A percentile compares a stretch with the other conserved stretches of the same genome.
Evolutionary conservation across 23 tunicate species (phyloP).

Genomic region (Halocynthia roretzi): DNA sequence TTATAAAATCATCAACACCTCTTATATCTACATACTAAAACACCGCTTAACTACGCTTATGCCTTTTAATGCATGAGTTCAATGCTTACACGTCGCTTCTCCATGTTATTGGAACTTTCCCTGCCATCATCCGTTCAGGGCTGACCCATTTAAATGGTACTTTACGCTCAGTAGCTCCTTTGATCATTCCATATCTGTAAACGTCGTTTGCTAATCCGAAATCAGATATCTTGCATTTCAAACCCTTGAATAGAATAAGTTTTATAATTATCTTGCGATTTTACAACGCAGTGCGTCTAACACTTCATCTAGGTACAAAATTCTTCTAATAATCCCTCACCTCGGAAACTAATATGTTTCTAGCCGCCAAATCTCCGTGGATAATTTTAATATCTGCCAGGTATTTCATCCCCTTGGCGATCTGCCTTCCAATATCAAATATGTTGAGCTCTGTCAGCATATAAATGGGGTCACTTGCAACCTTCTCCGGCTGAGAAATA

Average conservation of each 20-base stretch:
- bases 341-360: slow-evolving; percentile 77
- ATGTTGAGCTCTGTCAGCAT: slow-evolving; percentile 62
- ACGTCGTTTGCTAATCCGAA: slow-evolving; percentile 94
- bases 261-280: neutral
- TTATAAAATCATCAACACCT: neutral
- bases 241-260: slow-evolving; percentile 17
- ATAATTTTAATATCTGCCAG: slow-evolving; percentile 51
- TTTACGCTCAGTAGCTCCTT: slow-evolving; percentile 81
- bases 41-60: neutral
- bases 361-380: slow-evolving; percentile 95
- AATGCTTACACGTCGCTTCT: slow-evolving; percentile 85
- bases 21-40: neutral
- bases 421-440: slow-evolving; percentile 60
- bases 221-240: slow-evolving; percentile 78
- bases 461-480: slow-evolving; percentile 42
- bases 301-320: neutral
- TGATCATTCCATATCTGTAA: slow-evolving; percentile 81
- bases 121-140: slow-evolving; percentile 88
- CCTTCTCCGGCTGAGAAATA: slow-evolving; percentile 28
- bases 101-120: slow-evolving; percentile 82
- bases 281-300: too few species aligned
- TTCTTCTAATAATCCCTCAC: slow-evolving; percentile 1
- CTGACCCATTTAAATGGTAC: slow-evolving; percentile 95
- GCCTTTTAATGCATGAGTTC: too few species aligned
- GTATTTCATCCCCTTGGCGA: slow-evolving; percentile 71